Evolutionary conservation across 2,113 vertebrate species (phyloP).

Genomic region (Hippocampus abdominalis): DNA sequence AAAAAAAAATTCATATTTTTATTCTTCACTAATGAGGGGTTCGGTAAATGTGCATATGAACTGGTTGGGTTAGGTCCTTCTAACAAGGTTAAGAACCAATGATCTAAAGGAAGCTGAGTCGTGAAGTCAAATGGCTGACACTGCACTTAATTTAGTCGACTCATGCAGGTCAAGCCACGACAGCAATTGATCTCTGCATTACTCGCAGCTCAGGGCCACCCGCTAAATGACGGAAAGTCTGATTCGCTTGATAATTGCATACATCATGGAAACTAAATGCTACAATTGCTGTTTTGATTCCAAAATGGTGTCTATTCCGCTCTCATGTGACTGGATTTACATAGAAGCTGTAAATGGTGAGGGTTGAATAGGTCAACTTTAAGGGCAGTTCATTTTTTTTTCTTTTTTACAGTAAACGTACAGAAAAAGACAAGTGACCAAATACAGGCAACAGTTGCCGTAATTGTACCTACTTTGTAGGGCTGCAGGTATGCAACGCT

Average conservation of each 20-base stretch:
- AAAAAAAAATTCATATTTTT: too few species aligned
- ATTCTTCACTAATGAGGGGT: too few species aligned
- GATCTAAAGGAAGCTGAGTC: background rate
- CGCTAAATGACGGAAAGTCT: background rate
- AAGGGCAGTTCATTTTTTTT: background rate
- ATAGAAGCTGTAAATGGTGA: background rate
- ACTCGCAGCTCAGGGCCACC: background rate
- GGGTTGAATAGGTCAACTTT: background rate
- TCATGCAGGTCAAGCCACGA: background rate
- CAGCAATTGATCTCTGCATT: background rate
- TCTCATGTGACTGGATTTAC: background rate
- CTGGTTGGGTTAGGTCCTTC: too few species aligned
- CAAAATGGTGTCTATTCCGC: slow-evolving; percentile 1
- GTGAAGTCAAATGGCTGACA: background rate
- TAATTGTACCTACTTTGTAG: slow-evolving; percentile 94
- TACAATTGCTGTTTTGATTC: slow-evolving; percentile 11
- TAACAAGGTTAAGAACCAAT: too few species aligned
- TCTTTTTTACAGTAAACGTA: background rate
- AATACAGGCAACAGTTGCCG: slow-evolving; percentile 75
- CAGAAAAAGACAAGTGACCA: slow-evolving; percentile 26
- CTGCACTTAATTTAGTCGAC: background rate
- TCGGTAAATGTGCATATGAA: too few species aligned
- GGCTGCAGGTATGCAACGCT: slow-evolving; percentile 99
- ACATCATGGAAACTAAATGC: background rate
- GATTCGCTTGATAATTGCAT: slow-evolving; percentile 14